phyloP scores from a whole-genome alignment of 92 coral and sea anemone species.

The Hydrozoanthus gracilis region DNA sequence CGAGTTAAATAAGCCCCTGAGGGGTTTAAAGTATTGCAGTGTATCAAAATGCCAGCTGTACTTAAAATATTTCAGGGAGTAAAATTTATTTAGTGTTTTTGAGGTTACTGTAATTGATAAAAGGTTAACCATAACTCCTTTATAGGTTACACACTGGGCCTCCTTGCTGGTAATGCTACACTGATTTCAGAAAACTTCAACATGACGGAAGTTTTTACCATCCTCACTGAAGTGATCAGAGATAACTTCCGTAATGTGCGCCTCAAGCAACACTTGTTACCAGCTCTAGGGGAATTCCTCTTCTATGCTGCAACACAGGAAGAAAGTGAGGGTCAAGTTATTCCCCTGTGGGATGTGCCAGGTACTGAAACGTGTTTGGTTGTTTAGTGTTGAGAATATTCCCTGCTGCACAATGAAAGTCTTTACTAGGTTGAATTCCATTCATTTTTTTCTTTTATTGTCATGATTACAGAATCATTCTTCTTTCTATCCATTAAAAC shows the following conservation, averaged over 20 bases:
- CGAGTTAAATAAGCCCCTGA: no score
- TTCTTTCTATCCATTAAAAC: no score
- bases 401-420: background rate
- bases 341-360: conserved; percentile 93
- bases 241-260: conserved; percentile 94
- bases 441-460: no score
- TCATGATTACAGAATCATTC: no score
- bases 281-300: conserved; percentile 96
- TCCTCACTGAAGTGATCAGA: conserved; percentile 88
- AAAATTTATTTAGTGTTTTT: background rate
- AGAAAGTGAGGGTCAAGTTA: conserved; percentile 79
- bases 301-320: conserved; percentile 99
- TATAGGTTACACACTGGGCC: conserved; percentile 79
- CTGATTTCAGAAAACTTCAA: conserved; percentile 92
- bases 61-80: no score
- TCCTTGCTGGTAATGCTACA: conserved; percentile 96
- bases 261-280: conserved; percentile 89
- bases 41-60: no score
- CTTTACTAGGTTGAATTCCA: background rate
- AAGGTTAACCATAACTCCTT: background rate
- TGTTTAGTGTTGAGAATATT: background rate
- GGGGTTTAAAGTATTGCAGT: no score
- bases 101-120: background rate
- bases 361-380: conserved; percentile 44
- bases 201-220: conserved; percentile 93